Evolutionary conservation across 2,797 vertebrate genomes (phyloP).

Genomic region (Hydrophis major): DNA sequence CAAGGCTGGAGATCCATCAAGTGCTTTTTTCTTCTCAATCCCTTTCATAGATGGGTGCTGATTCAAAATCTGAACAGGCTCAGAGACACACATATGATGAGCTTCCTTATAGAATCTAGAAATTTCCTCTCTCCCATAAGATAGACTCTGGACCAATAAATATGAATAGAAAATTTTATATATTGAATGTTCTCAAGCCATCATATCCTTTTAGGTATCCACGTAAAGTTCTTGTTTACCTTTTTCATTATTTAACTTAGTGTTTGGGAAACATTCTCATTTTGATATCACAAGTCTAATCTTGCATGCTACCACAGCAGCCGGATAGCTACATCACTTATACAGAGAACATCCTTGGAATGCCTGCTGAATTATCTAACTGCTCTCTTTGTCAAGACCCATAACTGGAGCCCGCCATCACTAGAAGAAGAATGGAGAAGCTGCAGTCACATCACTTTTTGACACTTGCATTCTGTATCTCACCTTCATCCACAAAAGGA

Average conservation of each 20-base stretch:
- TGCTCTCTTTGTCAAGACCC: not conserved
- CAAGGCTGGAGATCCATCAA: not conserved
- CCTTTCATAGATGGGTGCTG: not conserved
- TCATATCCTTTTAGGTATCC: not conserved
- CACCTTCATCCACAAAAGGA: not conserved
- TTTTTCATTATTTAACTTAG: not conserved
- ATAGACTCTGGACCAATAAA: not conserved
- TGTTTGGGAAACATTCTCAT: not conserved
- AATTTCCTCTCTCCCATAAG: not conserved
- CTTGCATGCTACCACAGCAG: not conserved
- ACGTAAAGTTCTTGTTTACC: not conserved
- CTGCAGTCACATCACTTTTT: not conserved
- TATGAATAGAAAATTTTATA: not conserved
- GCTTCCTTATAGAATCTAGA: not conserved
- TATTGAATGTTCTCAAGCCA: not conserved
- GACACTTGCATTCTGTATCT: not conserved
- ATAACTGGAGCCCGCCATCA: not conserved
- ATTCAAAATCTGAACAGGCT: not conserved
- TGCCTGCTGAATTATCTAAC: not conserved
- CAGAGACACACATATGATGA: not conserved
- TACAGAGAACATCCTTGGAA: not conserved
- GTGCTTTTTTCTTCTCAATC: not conserved
- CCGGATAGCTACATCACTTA: not conserved
- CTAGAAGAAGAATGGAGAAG: not conserved
- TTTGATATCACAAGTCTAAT: not conserved